Evolutionary conservation across 2,113 vertebrate species (phyloP).

Genomic region (Helogale parvula): DNA sequence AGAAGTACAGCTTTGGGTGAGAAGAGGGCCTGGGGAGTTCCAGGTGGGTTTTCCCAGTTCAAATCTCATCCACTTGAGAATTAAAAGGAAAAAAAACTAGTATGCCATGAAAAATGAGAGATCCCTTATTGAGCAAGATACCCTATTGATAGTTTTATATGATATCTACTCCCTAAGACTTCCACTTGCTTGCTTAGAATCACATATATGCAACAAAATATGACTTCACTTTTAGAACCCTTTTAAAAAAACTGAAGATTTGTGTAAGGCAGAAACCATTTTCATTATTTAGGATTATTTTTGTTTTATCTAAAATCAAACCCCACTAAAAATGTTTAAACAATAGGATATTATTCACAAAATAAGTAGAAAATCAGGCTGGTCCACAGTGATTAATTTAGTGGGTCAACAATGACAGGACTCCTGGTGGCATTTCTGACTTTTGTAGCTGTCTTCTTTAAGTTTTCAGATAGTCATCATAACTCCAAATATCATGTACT

Average conservation of each 20-base stretch:
- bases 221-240: background rate
- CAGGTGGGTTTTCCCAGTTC: background rate
- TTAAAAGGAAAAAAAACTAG: background rate
- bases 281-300: background rate
- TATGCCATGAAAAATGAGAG: background rate
- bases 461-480: background rate
- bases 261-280: background rate
- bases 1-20: background rate
- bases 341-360: background rate
- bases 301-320: slow-evolving; percentile 21
- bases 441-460: background rate
- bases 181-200: background rate
- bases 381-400: background rate
- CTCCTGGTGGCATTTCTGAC: background rate
- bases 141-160: background rate
- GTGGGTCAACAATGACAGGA: background rate
- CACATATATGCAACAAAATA: background rate
- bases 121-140: background rate
- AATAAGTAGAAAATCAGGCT: background rate
- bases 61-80: background rate
- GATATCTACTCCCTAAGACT: background rate
- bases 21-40: background rate
- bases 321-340: background rate
- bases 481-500: background rate
- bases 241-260: background rate